phyloP scores from a whole-genome alignment of 2,888 invertebrate genomes.

The Sarcophaga caerulescens region DNA sequence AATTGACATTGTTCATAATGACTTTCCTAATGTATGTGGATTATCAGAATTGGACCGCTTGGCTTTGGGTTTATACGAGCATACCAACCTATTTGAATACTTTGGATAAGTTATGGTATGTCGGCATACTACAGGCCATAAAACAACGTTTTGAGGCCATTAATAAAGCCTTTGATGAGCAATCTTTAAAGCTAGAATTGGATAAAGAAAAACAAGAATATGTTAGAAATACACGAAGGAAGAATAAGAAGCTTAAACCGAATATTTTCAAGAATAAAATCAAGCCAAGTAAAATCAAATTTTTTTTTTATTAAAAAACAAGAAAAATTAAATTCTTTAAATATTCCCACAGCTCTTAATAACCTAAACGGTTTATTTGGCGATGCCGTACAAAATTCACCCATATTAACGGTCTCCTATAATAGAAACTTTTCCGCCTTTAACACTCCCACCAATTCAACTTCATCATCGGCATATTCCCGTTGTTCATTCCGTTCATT shows the following conservation, averaged over 20 bases:
- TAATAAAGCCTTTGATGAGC: slow-evolving; percentile 69
- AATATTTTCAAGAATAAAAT: slow-evolving; percentile 57
- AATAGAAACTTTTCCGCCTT: background rate
- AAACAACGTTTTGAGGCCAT: slow-evolving; percentile 77
- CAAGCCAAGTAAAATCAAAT: slow-evolving; percentile 22
- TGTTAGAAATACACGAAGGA: background rate
- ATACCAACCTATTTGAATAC: slow-evolving; percentile 78
- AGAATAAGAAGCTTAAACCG: background rate
- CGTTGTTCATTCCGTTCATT: background rate
- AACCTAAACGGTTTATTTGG: background rate
- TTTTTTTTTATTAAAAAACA: no score
- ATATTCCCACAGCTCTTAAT: background rate
- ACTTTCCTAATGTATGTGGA: slow-evolving; percentile 74
- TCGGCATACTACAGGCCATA: slow-evolving; percentile 76
- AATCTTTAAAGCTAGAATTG: slow-evolving; percentile 73
- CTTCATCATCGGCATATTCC: background rate
- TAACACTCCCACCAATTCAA: background rate
- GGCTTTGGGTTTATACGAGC: slow-evolving; percentile 75
- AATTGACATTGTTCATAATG: slow-evolving; percentile 72
- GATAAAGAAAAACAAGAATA: background rate
- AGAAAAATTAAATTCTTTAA: background rate
- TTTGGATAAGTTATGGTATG: slow-evolving; percentile 80
- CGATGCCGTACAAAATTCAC: slow-evolving; percentile 25
- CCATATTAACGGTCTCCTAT: background rate
- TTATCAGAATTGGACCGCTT: slow-evolving; percentile 71